A percentile compares a stretch with the other conserved stretches of the same genome.
phyloP scores from a whole-genome alignment of 2,113 vertebrate genomes.

The Taxidea taxus region DNA sequence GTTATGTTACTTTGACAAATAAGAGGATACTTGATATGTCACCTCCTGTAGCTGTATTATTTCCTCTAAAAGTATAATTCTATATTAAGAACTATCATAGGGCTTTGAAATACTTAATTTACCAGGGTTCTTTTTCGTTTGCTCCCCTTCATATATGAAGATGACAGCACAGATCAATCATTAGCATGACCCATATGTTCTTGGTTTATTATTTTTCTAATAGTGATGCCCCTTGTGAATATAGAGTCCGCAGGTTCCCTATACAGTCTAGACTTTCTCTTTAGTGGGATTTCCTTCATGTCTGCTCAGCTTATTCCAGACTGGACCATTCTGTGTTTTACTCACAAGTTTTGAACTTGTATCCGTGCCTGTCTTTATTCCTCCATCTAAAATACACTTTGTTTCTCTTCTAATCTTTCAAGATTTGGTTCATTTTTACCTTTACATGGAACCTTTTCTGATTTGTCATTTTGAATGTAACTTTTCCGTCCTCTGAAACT shows the following conservation, averaged over 20 bases:
- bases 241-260: not conserved
- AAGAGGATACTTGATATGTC: not conserved
- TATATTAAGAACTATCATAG: conserved; percentile 8
- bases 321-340: not conserved
- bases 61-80: not conserved
- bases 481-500: not conserved
- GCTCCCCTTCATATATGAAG: not conserved
- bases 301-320: not conserved
- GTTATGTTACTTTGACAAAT: not conserved
- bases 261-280: not conserved
- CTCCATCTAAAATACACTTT: not conserved
- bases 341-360: not conserved
- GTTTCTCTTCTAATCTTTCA: not conserved
- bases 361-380: not conserved
- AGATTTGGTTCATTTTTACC: not conserved
- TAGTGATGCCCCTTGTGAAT: not conserved
- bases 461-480: not conserved
- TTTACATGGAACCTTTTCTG: not conserved
- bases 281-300: not conserved
- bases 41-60: not conserved
- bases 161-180: not conserved
- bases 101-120: not conserved
- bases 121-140: not conserved
- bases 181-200: not conserved
- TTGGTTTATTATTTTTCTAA: not conserved